Percentiles rank a stretch among this genome's conserved stretches.
Evolutionary conservation across 2,797 vertebrate genomes (phyloP).

Genomic region (Cyclura pinguis): DNA sequence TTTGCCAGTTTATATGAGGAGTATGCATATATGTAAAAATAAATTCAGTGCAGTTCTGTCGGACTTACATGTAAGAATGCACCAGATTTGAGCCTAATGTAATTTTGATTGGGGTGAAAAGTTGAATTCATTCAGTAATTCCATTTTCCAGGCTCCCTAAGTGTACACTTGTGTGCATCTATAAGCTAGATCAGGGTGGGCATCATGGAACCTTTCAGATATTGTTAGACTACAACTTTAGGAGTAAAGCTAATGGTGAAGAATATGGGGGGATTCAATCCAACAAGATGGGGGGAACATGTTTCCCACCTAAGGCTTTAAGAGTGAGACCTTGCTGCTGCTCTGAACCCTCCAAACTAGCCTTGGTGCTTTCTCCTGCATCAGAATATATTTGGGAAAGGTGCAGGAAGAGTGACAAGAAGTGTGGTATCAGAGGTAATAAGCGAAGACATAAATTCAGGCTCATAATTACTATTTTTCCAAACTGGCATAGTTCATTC

Average conservation of each 20-base stretch:
- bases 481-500: background rate
- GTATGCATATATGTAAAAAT: background rate
- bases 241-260: no score
- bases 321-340: background rate
- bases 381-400: background rate
- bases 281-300: no score
- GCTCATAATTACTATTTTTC: background rate
- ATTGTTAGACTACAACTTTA: no score
- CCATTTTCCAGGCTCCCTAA: background rate
- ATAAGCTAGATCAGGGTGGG: background rate
- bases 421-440: background rate
- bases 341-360: background rate
- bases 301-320: no score
- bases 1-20: background rate
- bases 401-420: no score
- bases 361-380: no score
- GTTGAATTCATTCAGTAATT: background rate
- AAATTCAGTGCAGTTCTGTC: background rate
- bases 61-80: background rate
- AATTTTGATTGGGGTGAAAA: background rate
- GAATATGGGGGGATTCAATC: no score
- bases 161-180: background rate
- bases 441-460: background rate
- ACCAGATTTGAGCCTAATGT: background rate
- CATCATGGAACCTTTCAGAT: no score